These are phyloP conservation scores for Mechanitis messenoides DNA, from an alignment of 2,888 invertebrate species.

Conservation along the genomic window DNA sequence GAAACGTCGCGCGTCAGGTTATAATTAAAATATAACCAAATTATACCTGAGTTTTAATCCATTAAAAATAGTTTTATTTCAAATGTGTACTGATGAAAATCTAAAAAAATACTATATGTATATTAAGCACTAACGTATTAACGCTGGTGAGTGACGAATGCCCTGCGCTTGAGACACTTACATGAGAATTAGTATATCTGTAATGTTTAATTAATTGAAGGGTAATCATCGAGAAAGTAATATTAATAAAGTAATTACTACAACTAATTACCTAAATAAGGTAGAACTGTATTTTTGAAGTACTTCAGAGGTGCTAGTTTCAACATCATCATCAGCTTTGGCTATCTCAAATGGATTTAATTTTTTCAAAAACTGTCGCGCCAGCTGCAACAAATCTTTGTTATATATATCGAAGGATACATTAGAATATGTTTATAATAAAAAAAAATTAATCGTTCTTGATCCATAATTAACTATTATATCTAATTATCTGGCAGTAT, in stretches of 20 bases:
- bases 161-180: constrained; percentile 32
- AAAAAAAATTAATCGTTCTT: too few relatives aligned
- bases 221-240: not conserved
- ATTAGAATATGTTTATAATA: not conserved
- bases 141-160: constrained; percentile 29
- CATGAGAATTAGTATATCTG: constrained; percentile 36
- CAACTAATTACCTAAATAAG: constrained; percentile 42
- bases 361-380: constrained; percentile 48
- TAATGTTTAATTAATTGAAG: constrained; percentile 13
- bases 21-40: too few relatives aligned
- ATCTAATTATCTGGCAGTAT: too few relatives aligned
- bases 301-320: constrained; percentile 30
- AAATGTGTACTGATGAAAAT: too few relatives aligned
- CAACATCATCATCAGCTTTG: constrained; percentile 23
- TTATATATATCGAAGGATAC: not conserved
- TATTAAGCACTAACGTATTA: constrained; percentile 32
- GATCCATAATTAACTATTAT: too few relatives aligned
- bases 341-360: constrained; percentile 56
- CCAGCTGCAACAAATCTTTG: constrained; percentile 43
- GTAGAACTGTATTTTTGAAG: constrained; percentile 44
- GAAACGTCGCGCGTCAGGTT: too few relatives aligned
- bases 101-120: too few relatives aligned
- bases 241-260: not conserved
- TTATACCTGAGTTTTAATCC: too few relatives aligned
- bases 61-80: too few relatives aligned